Base-by-base conservation (phyloP, 2,113 vertebrate genomes). In the Salvelinus sp. region DNA sequence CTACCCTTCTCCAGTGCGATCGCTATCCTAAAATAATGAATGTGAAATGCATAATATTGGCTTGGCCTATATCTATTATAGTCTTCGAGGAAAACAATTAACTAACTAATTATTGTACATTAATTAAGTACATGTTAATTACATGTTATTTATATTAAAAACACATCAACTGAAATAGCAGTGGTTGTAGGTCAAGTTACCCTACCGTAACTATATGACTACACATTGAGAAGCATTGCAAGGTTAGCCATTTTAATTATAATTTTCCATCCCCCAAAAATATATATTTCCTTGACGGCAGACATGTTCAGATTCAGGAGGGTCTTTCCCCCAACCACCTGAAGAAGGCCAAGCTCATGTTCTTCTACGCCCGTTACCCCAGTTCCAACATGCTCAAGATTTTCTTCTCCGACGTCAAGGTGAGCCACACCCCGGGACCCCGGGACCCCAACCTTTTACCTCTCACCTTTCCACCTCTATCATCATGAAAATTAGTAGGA, bases 281-380 rank as follows among this genome's bases (percentile, higher is more conserved):
- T 86, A 2, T 90, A 44, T 0, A 44, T 94, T 88, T 94, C 96
- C 96, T 97, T 97, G 94, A 97, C 88, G 70, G 57, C 72, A 79
- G 76, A 80, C 90, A 87, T 91, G 93, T 92, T 89, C 86, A 94
- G 89, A 94, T 95, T 80, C 98, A 99, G 93, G 98, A 99, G 92
- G 98, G 98, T 85, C 92, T 99, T 82, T 99, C 98, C 73, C 98
- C 97, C 57, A 99, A 97, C 88, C 97, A 99, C 90, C 95, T 99
- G 94, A 99, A 99, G 95, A 99, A 99, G 93, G 98, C 98, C 88
- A 99, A 99, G 92, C 96, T 99, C 83, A 99, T 99, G 98, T 99
- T 99, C 94, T 99, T 99, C 94, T 99, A 99, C 88, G 96, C 96
- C 79, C 95, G 97, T 81, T 99, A 98, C 88, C 97, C 98, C 77